Evolutionary conservation across 2,113 vertebrate genomes (phyloP).

Genomic region (Cebidichthys violaceus): DNA sequence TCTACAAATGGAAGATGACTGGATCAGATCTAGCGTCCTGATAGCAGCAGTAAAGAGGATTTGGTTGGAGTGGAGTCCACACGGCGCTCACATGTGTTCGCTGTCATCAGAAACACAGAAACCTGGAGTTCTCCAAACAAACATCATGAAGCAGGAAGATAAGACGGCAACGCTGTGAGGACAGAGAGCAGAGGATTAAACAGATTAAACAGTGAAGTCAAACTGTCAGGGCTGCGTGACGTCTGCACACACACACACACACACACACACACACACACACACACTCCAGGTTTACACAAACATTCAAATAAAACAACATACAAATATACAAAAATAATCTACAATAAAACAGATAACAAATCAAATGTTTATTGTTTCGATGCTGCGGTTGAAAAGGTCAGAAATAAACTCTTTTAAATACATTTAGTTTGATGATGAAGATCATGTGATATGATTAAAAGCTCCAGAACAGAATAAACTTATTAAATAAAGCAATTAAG

Average conservation of each 20-base stretch:
- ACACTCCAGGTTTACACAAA: background rate
- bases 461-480: background rate
- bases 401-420: background rate
- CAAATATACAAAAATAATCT: background rate
- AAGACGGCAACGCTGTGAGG: conserved; percentile 39
- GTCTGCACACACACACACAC: conserved; percentile 10
- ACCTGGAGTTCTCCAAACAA: conserved; percentile 58
- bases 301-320: background rate
- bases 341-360: background rate
- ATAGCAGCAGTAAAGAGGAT: conserved; percentile 69
- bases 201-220: conserved; percentile 69
- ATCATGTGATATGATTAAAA: background rate
- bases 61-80: conserved; percentile 62
- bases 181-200: conserved; percentile 61
- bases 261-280: background rate
- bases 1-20: conserved; percentile 53
- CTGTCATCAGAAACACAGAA: conserved; percentile 44
- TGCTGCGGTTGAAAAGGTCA: background rate
- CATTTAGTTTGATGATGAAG: background rate
- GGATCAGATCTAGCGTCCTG: conserved; percentile 61
- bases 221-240: conserved; percentile 37
- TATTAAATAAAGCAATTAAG: no score
- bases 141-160: conserved; percentile 71
- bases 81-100: conserved; percentile 30
- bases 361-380: background rate